Evolutionary conservation across 2,797 vertebrate species (phyloP).

Genomic region (Anguilla anguilla): DNA sequence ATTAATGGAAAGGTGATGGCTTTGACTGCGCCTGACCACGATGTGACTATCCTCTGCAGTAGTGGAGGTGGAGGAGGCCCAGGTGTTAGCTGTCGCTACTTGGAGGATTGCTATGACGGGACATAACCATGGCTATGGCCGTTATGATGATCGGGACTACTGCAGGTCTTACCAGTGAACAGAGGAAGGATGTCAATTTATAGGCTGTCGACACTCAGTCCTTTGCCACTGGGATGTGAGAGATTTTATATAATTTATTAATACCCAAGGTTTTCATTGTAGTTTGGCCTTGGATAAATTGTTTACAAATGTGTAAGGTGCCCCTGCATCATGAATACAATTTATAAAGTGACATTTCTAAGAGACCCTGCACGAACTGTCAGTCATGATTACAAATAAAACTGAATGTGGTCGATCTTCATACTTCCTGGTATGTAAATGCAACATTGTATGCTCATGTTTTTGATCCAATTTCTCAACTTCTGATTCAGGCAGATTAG

Average conservation of each 20-base stretch:
- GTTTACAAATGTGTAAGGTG: background rate
- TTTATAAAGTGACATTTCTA: background rate
- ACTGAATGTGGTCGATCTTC: no score
- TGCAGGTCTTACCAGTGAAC: slow-evolving; percentile 86
- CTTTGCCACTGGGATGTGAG: no score
- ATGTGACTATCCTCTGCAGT: background rate
- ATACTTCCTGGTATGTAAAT: no score
- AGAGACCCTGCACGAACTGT: background rate
- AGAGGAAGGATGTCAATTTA: background rate
- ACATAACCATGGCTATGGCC: slow-evolving; percentile 79
- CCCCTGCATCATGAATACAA: background rate
- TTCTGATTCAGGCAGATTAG: background rate
- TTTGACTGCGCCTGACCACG: background rate
- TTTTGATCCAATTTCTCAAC: background rate
- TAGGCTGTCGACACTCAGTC: no score
- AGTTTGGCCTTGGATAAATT: background rate
- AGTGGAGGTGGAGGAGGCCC: slow-evolving; percentile 42
- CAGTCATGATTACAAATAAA: background rate
- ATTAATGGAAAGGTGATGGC: background rate
- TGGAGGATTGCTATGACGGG: slow-evolving; percentile 87
- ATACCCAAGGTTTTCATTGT: background rate
- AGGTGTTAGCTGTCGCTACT: slow-evolving; percentile 62
- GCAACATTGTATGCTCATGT: background rate
- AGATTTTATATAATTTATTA: background rate
- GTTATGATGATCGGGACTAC: slow-evolving; percentile 91